Evolutionary conservation across 1,140 invertebrate species (phyloP).

Genomic region (Bombyx mandarina): DNA sequence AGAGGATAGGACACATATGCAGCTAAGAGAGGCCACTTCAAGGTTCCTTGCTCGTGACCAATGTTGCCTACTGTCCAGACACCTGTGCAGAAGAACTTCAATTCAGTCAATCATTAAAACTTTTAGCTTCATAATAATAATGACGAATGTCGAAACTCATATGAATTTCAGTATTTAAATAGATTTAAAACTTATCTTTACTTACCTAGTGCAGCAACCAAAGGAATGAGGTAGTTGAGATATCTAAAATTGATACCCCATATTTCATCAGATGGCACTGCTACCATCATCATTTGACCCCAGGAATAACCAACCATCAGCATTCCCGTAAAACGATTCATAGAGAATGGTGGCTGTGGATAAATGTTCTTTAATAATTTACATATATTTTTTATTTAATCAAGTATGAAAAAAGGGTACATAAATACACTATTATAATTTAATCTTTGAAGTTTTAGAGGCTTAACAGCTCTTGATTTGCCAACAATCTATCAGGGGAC

Average conservation of each 20-base stretch:
- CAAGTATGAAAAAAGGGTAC: neutral
- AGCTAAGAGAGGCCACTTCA: constrained; percentile 78
- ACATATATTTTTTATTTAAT: constrained; percentile 1
- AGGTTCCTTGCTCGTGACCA: constrained; percentile 80
- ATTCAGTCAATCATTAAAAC: no score
- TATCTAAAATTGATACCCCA: constrained; percentile 79
- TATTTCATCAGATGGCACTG: constrained; percentile 83
- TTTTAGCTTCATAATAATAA: no score
- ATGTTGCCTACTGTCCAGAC: constrained; percentile 93
- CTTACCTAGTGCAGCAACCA: constrained; percentile 83
- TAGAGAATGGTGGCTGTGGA: constrained; percentile 83
- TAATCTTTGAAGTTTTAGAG: neutral
- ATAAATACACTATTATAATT: neutral
- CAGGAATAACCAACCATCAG: constrained; percentile 86
- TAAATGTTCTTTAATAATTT: constrained; percentile 9
- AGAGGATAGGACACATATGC: constrained; percentile 78
- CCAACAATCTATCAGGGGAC: no score
- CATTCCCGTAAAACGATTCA: constrained; percentile 82
- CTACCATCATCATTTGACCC: constrained; percentile 80
- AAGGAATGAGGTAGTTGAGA: constrained; percentile 80
- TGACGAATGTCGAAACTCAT: no score
- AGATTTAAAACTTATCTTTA: neutral
- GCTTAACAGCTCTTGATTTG: no score
- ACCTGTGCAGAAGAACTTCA: constrained; percentile 69
- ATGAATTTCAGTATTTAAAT: no score